These are phyloP conservation scores for Aspidiotus destructor DNA, from an alignment of 2,888 invertebrate species.

Conservation along the genomic window DNA sequence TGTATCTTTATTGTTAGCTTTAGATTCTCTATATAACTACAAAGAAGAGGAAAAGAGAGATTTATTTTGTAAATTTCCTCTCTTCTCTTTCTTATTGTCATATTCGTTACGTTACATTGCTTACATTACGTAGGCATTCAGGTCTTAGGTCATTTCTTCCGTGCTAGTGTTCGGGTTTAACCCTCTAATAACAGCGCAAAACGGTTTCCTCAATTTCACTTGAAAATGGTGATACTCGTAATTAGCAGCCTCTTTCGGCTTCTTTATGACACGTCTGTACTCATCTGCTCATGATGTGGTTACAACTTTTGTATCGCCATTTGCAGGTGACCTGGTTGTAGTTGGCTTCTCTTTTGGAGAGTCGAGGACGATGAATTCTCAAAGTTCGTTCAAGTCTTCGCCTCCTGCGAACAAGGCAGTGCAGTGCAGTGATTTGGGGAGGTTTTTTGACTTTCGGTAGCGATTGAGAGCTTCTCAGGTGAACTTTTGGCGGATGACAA, in stretches of 20 bases:
- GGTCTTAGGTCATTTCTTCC: neutral
- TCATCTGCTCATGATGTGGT: neutral
- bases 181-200: neutral
- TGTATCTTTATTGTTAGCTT: conserved; percentile 4
- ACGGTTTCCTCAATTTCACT: neutral
- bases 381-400: no score
- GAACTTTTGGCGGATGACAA: no score
- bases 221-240: neutral
- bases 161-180: neutral
- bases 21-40: neutral
- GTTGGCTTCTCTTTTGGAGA: no score
- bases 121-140: neutral
- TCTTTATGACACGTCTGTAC: neutral
- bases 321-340: no score
- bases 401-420: no score
- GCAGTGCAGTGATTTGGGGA: no score
- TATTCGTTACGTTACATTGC: neutral
- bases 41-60: neutral
- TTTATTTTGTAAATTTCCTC: neutral
- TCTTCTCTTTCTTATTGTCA: neutral
- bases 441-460: no score
- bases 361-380: no score
- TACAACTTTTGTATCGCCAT: no score
- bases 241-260: neutral
- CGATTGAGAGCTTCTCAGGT: no score